Conservation (phyloP, 2,888 invertebrate species). For the Hemicrepidius hirtus region DNA sequence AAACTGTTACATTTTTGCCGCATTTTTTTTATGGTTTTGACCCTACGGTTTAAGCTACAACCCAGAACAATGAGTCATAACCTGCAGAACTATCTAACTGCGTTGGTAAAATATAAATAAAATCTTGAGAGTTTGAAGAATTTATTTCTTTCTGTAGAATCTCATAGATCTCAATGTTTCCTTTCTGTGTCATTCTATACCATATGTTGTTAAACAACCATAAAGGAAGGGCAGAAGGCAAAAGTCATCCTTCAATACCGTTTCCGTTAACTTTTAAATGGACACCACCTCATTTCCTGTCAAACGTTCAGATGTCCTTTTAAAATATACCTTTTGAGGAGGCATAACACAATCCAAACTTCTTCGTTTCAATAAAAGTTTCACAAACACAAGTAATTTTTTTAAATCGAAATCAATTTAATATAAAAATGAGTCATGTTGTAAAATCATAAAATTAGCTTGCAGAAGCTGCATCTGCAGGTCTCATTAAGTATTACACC, state of each 20-base stretch:
- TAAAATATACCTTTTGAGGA: background rate
- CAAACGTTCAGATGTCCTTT: slow-evolving; percentile 13
- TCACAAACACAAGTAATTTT: background rate
- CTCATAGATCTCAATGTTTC: background rate
- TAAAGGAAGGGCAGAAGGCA: slow-evolving; percentile 51
- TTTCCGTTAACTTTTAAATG: slow-evolving; percentile 50
- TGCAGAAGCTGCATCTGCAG: slow-evolving; percentile 29
- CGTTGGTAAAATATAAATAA: too few species aligned
- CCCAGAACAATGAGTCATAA: too few species aligned
- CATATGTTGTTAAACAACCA: slow-evolving; percentile 35
- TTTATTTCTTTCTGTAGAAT: too few species aligned
- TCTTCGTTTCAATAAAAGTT: background rate
- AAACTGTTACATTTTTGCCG: too few species aligned
- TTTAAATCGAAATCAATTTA: background rate
- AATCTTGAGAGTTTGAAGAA: too few species aligned
- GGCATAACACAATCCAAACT: background rate
- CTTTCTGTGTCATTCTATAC: slow-evolving; percentile 12
- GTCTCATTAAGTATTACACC: slow-evolving; percentile 13
- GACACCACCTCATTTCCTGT: slow-evolving; percentile 50
- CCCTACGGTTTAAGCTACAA: too few species aligned
- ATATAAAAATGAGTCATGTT: too few species aligned
- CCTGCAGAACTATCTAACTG: too few species aligned
- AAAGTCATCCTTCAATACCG: slow-evolving; percentile 48
- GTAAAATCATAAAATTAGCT: background rate
- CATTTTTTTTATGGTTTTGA: too few species aligned